phyloP scores from a whole-genome alignment of 2,888 invertebrate species.

The Boloria euphrosyne region DNA sequence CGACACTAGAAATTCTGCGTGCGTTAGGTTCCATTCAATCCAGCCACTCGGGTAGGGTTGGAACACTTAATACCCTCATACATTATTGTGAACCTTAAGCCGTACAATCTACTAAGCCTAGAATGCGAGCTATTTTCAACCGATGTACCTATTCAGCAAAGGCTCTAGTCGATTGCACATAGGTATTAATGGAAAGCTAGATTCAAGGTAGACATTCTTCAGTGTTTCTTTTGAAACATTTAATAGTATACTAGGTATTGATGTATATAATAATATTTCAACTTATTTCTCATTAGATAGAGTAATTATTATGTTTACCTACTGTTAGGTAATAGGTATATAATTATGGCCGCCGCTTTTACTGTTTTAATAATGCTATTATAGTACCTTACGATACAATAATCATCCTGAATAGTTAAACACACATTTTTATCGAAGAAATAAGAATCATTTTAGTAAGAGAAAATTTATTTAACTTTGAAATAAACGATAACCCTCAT shows the following conservation, averaged over 20 bases:
- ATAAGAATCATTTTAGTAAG: too few relatives aligned
- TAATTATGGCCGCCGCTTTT: too few relatives aligned
- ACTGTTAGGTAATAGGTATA: too few relatives aligned
- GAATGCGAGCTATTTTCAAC: constrained; percentile 28
- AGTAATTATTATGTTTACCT: too few relatives aligned
- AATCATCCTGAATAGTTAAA: too few relatives aligned
- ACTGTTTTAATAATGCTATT: too few relatives aligned
- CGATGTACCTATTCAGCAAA: constrained; percentile 19
- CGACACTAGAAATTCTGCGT: constrained; percentile 41
- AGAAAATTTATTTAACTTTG: not conserved
- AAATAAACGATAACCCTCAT: not conserved
- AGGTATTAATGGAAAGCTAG: constrained; percentile 21
- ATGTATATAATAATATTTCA: not conserved
- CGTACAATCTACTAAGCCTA: constrained; percentile 26
- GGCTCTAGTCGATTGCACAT: constrained; percentile 26
- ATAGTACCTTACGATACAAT: too few relatives aligned
- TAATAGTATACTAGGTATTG: constrained; percentile 2
- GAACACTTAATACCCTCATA: constrained; percentile 42
- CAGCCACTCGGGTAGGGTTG: constrained; percentile 42
- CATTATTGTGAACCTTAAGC: constrained; percentile 39
- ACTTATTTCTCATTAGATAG: too few relatives aligned
- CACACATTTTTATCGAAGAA: too few relatives aligned
- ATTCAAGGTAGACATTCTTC: constrained; percentile 28
- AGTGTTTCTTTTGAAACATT: constrained; percentile 28
- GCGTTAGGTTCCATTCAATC: constrained; percentile 43